Base-by-base conservation (phyloP, 2,113 vertebrate genomes). In the Colistium nudipinnis region DNA sequence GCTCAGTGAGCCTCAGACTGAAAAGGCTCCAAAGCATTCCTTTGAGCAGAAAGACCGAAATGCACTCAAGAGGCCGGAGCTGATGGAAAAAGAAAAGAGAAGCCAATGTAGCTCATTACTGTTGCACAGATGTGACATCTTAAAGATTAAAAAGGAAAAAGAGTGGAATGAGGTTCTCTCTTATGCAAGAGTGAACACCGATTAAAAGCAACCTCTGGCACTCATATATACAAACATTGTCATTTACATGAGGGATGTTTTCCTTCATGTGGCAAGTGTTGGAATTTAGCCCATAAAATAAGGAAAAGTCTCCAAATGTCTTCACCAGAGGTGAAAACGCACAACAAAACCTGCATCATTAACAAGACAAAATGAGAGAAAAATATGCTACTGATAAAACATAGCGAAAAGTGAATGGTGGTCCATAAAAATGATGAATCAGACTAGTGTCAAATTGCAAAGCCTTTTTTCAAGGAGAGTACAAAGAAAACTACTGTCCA, bases 11-110 rank as follows among this genome's bases (percentile, higher is more conserved):
- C 82, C 62, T 83, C 75, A 73, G 69, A 84, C 72, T 73, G 61
- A 89, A 83, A 78, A 14, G n/a, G 73, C 60, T 82, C 84, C 70
- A 82, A 82, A 74, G 70, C 76, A 89, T 84, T 89, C 74, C 76
- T 83, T n/a, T 14, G 43, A 60, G 75, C 70, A 60, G 39, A 54
- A 74, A 70, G 54, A 78, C 28, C 65, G 68, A 83, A 87, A 87
- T 63, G 54, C 48, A 64, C 67, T 82, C 61, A 24, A 62, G 53
- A 66, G 45, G 67, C 45, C 31, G 39, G 49, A 72, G 64, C 24
- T 28, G 45, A 62, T 20, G 57, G 63, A 38, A 8, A 51, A 72
- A 72, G 24, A n/a, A 73, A 65, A 78, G 19, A 71, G 55, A 33
- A 53, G 39, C 67, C 43, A 61, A 70, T 75, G 47, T 2, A 72